A percentile compares a stretch with the other conserved stretches of the same genome.
Conservation (phyloP, 2,888 invertebrate species). For the Sinentomon sp. region DNA sequence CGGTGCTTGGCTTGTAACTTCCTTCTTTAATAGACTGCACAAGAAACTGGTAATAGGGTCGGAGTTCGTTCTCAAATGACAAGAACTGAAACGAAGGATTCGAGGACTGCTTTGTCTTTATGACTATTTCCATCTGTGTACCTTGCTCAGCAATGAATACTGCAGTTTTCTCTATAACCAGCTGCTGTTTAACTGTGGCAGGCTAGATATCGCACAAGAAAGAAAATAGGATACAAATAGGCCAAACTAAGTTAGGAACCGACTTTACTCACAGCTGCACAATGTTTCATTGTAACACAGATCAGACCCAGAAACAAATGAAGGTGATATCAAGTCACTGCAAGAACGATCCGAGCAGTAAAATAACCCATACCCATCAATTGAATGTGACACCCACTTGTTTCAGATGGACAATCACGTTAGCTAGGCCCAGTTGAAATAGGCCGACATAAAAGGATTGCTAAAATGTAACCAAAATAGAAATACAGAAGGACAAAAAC, state of each 20-base stretch:
- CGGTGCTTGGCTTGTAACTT: conserved; percentile 30
- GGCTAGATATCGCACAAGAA: conserved; percentile 31
- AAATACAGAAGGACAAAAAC: too few relatives aligned
- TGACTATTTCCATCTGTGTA: conserved; percentile 90
- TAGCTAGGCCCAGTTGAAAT: too few relatives aligned
- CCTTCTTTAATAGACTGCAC: conserved; percentile 37
- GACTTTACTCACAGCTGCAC: conserved; percentile 6
- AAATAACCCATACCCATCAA: too few relatives aligned
- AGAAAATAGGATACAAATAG: conserved; percentile 10
- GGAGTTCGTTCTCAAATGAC: conserved; percentile 49
- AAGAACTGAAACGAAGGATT: conserved; percentile 84
- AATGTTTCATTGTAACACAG: too few relatives aligned
- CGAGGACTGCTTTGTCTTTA: conserved; percentile 84
- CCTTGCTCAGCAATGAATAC: conserved; percentile 53
- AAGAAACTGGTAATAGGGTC: conserved; percentile 53
- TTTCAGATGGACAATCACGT: too few relatives aligned
- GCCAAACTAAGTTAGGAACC: not conserved
- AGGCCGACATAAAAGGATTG: too few relatives aligned
- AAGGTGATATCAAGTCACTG: too few relatives aligned
- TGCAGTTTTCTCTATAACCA: conserved; percentile 84
- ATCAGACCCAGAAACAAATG: too few relatives aligned
- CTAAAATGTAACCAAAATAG: too few relatives aligned
- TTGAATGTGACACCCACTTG: too few relatives aligned
- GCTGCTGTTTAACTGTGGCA: conserved; percentile 55
- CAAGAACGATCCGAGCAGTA: too few relatives aligned